These are phyloP conservation scores for Eupsittula cactorum DNA, from an alignment of 2,113 vertebrate genomes.

Conservation along the genomic window DNA sequence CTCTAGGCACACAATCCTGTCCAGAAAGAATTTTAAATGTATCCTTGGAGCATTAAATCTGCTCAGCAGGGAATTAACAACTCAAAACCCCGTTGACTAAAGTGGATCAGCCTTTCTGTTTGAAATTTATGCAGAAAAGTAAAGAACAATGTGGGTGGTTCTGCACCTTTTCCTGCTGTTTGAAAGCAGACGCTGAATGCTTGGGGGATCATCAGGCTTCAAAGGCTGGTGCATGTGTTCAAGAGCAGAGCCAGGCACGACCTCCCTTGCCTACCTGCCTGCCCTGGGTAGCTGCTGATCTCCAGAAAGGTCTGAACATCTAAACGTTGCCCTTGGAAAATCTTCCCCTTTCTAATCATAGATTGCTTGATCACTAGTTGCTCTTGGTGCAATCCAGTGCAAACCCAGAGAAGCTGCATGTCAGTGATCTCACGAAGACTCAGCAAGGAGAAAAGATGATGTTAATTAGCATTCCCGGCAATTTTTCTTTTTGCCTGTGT, in stretches of 20 bases:
- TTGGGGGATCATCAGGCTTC: accelerated
- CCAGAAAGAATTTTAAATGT: background rate
- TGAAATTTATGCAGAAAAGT: background rate
- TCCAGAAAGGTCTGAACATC: background rate
- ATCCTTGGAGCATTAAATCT: background rate
- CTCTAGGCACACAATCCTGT: background rate
- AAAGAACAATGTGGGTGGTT: accelerated
- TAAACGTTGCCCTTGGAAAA: background rate
- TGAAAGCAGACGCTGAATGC: background rate
- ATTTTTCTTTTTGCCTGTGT: background rate
- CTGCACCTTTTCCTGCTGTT: background rate
- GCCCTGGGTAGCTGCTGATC: background rate
- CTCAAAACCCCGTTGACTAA: background rate
- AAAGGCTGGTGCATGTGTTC: accelerated
- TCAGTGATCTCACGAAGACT: background rate
- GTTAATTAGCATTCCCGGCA: background rate
- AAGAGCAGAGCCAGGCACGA: background rate
- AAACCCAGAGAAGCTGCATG: background rate
- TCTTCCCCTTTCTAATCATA: background rate
- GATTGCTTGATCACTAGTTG: background rate
- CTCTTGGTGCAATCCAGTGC: background rate
- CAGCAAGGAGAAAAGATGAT: background rate
- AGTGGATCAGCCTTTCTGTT: background rate
- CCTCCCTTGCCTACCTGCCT: background rate
- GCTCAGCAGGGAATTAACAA: background rate